A percentile compares a stretch with the other conserved stretches of the same genome.
These are phyloP conservation scores for Malthinus seriepunctatus DNA, from an alignment of 2,888 invertebrate genomes.

Conservation along the genomic window DNA sequence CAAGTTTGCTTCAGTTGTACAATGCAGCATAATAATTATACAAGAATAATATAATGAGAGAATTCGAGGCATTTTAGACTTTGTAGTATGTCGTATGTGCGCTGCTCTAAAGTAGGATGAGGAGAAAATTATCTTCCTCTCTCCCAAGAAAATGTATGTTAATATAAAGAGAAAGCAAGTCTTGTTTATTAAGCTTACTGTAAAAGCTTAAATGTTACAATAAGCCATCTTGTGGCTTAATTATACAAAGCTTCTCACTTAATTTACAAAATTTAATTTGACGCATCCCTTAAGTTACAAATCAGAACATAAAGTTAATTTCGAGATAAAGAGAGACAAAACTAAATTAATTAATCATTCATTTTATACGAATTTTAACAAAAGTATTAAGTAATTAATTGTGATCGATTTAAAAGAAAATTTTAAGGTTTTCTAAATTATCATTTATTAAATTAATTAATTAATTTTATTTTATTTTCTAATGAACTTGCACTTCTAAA, in stretches of 20 bases:
- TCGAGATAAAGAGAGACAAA: conserved; percentile 9
- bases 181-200: conserved; percentile 30
- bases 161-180: conserved; percentile 14
- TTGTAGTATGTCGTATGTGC: conserved; percentile 34
- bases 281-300: conserved; percentile 49
- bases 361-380: no score
- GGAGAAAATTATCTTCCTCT: conserved; percentile 26
- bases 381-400: no score
- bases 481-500: no score
- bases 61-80: conserved; percentile 44
- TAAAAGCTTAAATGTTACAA: conserved; percentile 40
- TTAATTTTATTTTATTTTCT: no score
- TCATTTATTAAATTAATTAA: no score
- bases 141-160: neutral
- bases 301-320: conserved; percentile 52
- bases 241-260: conserved; percentile 51
- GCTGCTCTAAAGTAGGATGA: conserved; percentile 9
- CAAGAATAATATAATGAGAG: conserved; percentile 49
- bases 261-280: conserved; percentile 57
- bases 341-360: no score
- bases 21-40: conserved; percentile 51
- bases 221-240: conserved; percentile 54
- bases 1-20: conserved; percentile 41
- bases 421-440: no score
- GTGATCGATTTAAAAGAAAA: no score